phyloP scores from a whole-genome alignment of 1,140 invertebrate species.

The Lepidurus couesii region DNA sequence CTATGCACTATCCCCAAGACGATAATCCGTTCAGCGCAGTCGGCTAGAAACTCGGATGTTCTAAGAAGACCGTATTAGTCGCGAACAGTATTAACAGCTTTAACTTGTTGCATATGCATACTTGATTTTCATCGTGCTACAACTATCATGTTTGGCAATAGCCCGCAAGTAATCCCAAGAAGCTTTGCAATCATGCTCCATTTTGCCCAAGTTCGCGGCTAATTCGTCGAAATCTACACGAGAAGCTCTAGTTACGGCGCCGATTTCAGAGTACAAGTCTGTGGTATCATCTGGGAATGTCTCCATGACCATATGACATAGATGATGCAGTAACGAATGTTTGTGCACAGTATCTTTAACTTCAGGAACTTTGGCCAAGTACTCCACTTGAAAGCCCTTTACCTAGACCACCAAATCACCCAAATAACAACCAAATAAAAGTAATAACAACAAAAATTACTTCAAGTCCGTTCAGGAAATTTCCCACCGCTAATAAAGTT shows the following conservation, averaged over 20 bases:
- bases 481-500: slow-evolving; percentile 85
- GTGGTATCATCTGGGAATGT: slow-evolving; percentile 81
- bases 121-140: slow-evolving; percentile 77
- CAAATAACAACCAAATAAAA: slow-evolving; percentile 25
- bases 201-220: slow-evolving; percentile 72
- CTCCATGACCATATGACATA: slow-evolving; percentile 95
- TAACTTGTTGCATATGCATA: slow-evolving; percentile 41
- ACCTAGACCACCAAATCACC: slow-evolving; percentile 50
- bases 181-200: slow-evolving; percentile 93
- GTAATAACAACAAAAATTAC: slow-evolving; percentile 44
- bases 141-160: slow-evolving; percentile 90
- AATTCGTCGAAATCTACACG: slow-evolving; percentile 88
- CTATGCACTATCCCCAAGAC: slow-evolving; percentile 81
- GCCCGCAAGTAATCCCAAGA: slow-evolving; percentile 96
- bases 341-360: slow-evolving; percentile 99
- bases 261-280: slow-evolving; percentile 97
- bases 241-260: slow-evolving; percentile 84
- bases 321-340: slow-evolving; percentile 92
- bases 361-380: slow-evolving; percentile 95
- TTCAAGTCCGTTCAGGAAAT: slow-evolving; percentile 91
- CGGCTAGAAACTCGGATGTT: slow-evolving; percentile 91
- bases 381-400: slow-evolving; percentile 97
- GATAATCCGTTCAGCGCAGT: slow-evolving; percentile 95
- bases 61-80: slow-evolving; percentile 45
- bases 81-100: slow-evolving; percentile 22